Percentiles rank a stretch among this genome's conserved stretches.
phyloP scores from a whole-genome alignment of 1,140 invertebrate genomes.

The Kradibia gibbosae region DNA sequence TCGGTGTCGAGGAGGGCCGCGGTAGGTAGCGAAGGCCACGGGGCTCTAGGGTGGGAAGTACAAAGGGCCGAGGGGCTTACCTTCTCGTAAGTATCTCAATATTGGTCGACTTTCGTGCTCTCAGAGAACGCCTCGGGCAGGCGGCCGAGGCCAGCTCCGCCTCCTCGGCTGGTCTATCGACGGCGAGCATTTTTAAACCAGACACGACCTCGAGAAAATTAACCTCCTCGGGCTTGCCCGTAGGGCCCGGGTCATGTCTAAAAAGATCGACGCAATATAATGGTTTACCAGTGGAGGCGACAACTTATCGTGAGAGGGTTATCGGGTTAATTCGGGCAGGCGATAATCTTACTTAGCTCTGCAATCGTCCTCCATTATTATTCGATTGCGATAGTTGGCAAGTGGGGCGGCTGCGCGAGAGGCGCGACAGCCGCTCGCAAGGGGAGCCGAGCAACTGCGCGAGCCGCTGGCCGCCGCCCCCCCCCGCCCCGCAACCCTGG shows the following conservation, averaged over 20 bases:
- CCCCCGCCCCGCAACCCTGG: too few species aligned
- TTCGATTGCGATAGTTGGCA: neutral
- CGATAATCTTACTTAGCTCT: slow-evolving; percentile 53
- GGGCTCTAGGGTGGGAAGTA: too few species aligned
- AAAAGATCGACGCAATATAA: neutral
- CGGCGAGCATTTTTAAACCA: slow-evolving; percentile 63
- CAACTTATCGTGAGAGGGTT: too few species aligned
- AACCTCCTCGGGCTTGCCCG: slow-evolving; percentile 46
- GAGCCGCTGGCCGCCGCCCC: too few species aligned
- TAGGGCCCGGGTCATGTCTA: neutral
- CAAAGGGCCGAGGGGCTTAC: slow-evolving; percentile 54
- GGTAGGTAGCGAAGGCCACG: too few species aligned
- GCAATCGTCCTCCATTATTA: slow-evolving; percentile 34
- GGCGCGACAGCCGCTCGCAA: neutral
- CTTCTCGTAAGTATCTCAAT: slow-evolving; percentile 60
- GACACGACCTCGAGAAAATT: slow-evolving; percentile 64
- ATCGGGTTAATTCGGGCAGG: slow-evolving; percentile 57
- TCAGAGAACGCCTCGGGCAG: slow-evolving; percentile 50
- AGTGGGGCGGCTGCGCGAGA: neutral
- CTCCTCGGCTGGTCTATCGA: slow-evolving; percentile 53
- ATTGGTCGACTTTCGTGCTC: slow-evolving; percentile 53
- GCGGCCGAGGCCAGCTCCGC: slow-evolving; percentile 14
- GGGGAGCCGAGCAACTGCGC: too few species aligned
- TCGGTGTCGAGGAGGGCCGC: too few species aligned
- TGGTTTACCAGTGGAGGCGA: neutral